Evolutionary conservation across 1,140 invertebrate genomes (phyloP), one percentile per base, ranked within the genome.

Genomic region (Himalopsyche phryganea): DNA sequence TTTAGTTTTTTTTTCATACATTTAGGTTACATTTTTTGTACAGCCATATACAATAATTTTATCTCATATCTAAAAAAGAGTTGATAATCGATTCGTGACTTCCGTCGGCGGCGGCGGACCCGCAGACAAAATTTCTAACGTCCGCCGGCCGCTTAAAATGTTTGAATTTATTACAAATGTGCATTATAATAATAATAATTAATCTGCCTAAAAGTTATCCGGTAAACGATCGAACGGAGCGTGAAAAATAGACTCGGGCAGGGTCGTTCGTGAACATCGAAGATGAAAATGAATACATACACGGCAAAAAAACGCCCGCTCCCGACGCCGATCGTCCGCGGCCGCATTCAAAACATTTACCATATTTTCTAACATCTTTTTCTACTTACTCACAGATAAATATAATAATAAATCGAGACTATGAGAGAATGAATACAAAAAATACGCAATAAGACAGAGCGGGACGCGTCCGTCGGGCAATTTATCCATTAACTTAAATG

Each of bases 21-120:
- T 58, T 63, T 53, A 63, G 42, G 60, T 70, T 78, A 76, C 73
- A 74, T 70, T 68, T 76, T 77, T 78, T 78, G 75, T 77, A 77
- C 76, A 78, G 75, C 74, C 74, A 77, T 78, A 76, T 78, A 78
- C 76, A 78, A 76, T 76, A 61, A 60, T 57, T 55, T 56, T 56
- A 61, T 51, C 46, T 35, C 49, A 58, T 56, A 60, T 53, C 42
- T 59, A 59, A 59, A 59, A 60, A 60, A 60, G 45, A 18, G n/a
- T n/a, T 44, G 15, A 40, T 40, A 13, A 28, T 5, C 23, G 9
- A 28, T 28, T 56, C 53, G 45, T 48, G 46, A 32, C 35, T 15
- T 46, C 41, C 17, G 18, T 45, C 4, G 4, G 23, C 23, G 23
- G 23, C 23, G 23, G 23, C 23, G 23, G 23, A 28, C 23, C 4